Percentiles rank a stretch among this genome's conserved stretches.
Evolutionary conservation across 2,113 vertebrate genomes (phyloP).

Genomic region (Chiloscyllium plagiosum): DNA sequence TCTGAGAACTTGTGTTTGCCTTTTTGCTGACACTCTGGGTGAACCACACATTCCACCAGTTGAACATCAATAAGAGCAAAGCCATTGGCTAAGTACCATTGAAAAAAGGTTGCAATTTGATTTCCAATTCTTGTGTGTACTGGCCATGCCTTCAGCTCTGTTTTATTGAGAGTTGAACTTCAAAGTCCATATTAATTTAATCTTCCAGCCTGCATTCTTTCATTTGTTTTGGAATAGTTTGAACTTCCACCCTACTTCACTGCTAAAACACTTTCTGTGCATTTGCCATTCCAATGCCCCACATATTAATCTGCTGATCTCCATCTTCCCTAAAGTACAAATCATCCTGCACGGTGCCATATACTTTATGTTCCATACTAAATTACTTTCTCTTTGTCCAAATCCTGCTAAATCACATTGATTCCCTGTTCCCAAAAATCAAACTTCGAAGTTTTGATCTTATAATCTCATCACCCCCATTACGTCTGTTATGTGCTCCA

Average conservation of each 20-base stretch:
- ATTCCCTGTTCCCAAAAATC: background rate
- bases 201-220: background rate
- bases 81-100: background rate
- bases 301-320: background rate
- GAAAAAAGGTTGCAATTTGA: background rate
- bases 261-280: background rate
- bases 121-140: background rate
- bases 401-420: background rate
- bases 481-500: background rate
- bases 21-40: too few species aligned
- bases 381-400: background rate
- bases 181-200: background rate
- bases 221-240: background rate
- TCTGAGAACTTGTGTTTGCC: background rate
- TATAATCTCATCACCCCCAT: background rate
- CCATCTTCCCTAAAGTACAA: background rate
- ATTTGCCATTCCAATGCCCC: background rate
- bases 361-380: background rate
- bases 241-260: background rate
- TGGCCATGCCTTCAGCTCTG: background rate
- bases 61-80: background rate
- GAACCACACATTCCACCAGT: background rate
- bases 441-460: background rate
- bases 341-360: background rate
- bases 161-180: background rate